phyloP scores from a whole-genome alignment of 2,888 invertebrate species.

The Mimachlamys varia region DNA sequence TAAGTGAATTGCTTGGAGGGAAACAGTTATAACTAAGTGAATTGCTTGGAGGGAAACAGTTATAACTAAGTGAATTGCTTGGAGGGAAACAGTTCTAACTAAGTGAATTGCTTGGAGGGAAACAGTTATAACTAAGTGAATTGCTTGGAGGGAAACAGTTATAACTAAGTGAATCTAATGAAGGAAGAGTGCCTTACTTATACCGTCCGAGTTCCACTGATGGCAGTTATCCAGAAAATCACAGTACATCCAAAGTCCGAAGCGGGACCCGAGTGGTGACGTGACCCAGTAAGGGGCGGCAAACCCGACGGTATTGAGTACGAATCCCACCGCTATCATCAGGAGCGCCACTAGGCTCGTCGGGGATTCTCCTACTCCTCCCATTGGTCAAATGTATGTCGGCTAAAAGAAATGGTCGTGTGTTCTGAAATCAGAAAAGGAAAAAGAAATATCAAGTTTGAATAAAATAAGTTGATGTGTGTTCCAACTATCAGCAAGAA shows the following conservation, averaged over 20 bases:
- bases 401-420: background rate
- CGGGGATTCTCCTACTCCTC: background rate
- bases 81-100: too few species aligned
- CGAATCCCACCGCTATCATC: constrained; percentile 23
- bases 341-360: background rate
- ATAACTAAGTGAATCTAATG: background rate
- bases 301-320: background rate
- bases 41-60: too few species aligned
- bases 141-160: background rate
- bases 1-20: too few species aligned
- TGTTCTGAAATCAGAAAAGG: background rate
- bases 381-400: background rate
- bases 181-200: background rate
- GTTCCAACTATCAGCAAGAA: too few species aligned
- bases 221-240: background rate
- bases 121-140: too few species aligned
- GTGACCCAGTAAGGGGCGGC: constrained; percentile 1
- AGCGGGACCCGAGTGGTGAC: background rate
- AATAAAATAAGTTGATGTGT: too few species aligned
- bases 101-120: too few species aligned
- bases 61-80: too few species aligned
- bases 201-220: background rate
- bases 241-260: background rate
- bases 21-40: too few species aligned
- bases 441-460: background rate